These are phyloP conservation scores for Melopsittacus undulatus DNA, from an alignment of 2,797 vertebrate genomes.

Conservation along the genomic window DNA sequence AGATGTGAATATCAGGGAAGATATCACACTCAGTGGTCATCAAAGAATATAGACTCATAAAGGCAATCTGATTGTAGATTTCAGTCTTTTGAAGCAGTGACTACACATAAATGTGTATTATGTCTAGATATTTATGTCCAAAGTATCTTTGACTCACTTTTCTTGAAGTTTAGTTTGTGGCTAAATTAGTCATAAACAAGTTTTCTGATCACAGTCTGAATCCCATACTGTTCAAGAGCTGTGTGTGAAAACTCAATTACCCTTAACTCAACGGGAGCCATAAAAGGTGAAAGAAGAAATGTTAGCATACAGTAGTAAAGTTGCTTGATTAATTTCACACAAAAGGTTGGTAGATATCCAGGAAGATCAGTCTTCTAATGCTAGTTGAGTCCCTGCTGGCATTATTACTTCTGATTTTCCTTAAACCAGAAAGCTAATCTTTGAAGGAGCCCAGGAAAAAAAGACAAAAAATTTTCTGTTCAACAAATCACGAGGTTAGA, in stretches of 20 bases:
- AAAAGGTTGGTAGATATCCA: background rate
- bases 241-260: background rate
- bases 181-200: background rate
- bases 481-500: background rate
- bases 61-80: background rate
- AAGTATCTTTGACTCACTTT: background rate
- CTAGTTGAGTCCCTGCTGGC: background rate
- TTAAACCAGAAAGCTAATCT: background rate
- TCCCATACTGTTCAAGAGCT: background rate
- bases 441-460: background rate
- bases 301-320: background rate
- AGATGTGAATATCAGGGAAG: background rate
- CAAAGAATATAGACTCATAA: background rate
- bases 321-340: background rate
- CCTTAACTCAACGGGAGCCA: background rate
- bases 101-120: background rate
- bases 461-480: background rate
- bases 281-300: background rate
- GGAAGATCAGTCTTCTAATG: background rate
- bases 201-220: background rate
- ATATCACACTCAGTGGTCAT: background rate
- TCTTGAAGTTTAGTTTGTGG: background rate
- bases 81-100: background rate
- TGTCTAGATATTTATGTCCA: background rate
- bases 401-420: constrained; percentile 3